Evolutionary conservation across 2,888 invertebrate species (phyloP), one percentile per base, ranked within the genome.

Genomic region (Dermolepida albohirtum): DNA sequence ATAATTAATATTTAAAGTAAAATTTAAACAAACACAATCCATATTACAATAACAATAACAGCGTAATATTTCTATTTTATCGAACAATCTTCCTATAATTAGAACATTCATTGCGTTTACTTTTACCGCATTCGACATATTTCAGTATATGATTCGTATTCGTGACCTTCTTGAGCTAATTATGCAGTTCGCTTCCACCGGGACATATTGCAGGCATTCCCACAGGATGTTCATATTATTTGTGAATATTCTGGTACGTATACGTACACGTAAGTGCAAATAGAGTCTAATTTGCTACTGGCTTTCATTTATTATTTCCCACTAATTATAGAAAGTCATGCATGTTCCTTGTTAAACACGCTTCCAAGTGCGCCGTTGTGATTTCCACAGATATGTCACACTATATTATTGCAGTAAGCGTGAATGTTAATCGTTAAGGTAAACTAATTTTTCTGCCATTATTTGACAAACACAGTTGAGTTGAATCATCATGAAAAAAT

Each of bases 221-320:
- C 59, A 59, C 59, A 59, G 59, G 59, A 59, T 59, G 59, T 44
- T 59, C 59, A 47, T 59, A 59, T 29, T 34, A 34, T 59, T 59
- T 59, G 59, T 47, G 44, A 29, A 29, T 59, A 59, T 47, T 44
- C 59, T 22, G 22, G 17, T 57, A 57, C 57, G 43, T 57, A 47
- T 14, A 34, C 16, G 44, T 14, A 44, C 22, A 59, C 44, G 29
- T 59, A 47, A 29, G 34, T 27, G 47, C 47, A 47, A 17, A 49
- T 11, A 49, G 10, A 27, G 47, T 34, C 57, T 57, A 57, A 57
- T 43, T 59, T 59, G 44, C 59, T 12, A 47, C 59, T 29, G n/a
- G 59, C 34, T 59, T 59, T 59, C 59, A 59, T 59, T 59, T 59
- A 59, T 59, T 59, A 59, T 59, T 47, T 47, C 47, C 47, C 29